Evolutionary conservation across 2,888 invertebrate genomes (phyloP).

Genomic region (Apamea sordens): DNA sequence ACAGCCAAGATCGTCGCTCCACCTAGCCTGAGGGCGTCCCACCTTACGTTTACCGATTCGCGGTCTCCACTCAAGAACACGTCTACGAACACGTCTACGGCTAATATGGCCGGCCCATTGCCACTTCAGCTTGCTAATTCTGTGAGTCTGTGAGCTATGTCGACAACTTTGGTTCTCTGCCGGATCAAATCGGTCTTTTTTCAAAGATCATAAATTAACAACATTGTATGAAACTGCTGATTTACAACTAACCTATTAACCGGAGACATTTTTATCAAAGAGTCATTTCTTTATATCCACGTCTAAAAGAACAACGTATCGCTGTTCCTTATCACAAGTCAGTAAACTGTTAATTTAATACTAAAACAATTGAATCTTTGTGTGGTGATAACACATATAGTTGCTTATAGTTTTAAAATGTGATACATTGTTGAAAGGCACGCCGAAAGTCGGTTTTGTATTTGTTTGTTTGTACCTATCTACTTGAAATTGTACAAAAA

Average conservation of each 20-base stretch:
- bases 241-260: slow-evolving; percentile 19
- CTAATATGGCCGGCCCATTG: no score
- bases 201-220: slow-evolving; percentile 1
- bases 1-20: no score
- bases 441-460: slow-evolving; percentile 2
- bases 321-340: slow-evolving; percentile 51
- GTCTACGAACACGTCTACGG: no score
- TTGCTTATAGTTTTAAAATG: slow-evolving; percentile 48
- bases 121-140: no score
- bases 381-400: slow-evolving; percentile 22
- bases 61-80: no score
- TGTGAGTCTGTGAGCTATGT: no score
- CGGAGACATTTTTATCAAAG: slow-evolving; percentile 41
- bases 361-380: slow-evolving; percentile 53
- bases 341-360: slow-evolving; percentile 34
- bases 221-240: slow-evolving; percentile 45
- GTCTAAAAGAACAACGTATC: slow-evolving; percentile 16
- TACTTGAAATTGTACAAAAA: slow-evolving; percentile 16
- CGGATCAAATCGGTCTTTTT: no score
- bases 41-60: no score
- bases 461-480: neutral
- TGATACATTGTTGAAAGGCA: slow-evolving; percentile 56
- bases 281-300: slow-evolving; percentile 16
- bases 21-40: no score
- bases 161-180: no score